A percentile compares a stretch with the other conserved stretches of the same genome.
Evolutionary conservation across 2,888 invertebrate genomes (phyloP).

Genomic region (Eupithecia vulgata): DNA sequence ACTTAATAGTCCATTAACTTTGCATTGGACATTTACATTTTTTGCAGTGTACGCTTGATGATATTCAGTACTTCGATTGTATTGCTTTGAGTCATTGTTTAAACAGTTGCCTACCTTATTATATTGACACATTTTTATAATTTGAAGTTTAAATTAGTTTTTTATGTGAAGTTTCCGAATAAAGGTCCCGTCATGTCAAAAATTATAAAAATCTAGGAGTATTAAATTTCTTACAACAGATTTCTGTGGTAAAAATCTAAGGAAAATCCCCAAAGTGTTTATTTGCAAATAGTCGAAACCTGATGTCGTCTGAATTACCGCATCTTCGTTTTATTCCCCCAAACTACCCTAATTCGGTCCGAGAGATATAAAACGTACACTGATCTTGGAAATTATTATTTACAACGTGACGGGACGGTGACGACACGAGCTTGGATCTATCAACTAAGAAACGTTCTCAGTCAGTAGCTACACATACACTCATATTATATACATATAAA

Average conservation of each 20-base stretch:
- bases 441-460: background rate
- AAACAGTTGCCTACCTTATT: too few species aligned
- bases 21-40: conserved; percentile 59
- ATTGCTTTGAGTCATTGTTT: background rate
- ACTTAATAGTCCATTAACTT: conserved; percentile 65
- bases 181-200: background rate
- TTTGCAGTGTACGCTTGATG: conserved; percentile 44
- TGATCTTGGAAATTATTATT: conserved; percentile 18
- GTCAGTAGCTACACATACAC: background rate
- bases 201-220: background rate
- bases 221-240: background rate
- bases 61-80: background rate
- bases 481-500: too few species aligned
- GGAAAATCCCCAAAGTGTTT: conserved; percentile 24
- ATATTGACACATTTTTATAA: too few species aligned
- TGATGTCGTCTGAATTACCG: conserved; percentile 23
- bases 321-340: conserved; percentile 24
- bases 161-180: too few species aligned
- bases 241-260: background rate
- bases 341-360: conserved; percentile 35
- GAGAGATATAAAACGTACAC: conserved; percentile 32
- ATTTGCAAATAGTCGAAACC: conserved; percentile 25
- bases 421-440: background rate
- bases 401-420: conserved; percentile 4
- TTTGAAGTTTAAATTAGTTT: too few species aligned